A percentile compares a stretch with the other conserved stretches of the same genome.
phyloP scores from a whole-genome alignment of 1,140 invertebrate species.

The Drosophila varians region DNA sequence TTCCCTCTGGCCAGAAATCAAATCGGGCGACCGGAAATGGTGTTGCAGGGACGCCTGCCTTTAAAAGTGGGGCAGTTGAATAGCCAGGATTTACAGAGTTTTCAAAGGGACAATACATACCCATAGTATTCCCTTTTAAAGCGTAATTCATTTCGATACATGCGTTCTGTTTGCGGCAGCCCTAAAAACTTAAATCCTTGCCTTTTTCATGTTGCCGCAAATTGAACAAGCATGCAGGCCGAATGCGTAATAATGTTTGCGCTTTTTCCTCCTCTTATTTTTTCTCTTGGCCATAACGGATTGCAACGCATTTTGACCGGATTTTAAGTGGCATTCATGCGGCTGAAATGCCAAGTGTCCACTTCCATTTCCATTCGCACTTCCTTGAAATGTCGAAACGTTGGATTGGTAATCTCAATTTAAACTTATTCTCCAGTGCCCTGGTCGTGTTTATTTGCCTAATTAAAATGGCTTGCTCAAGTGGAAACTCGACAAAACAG shows the following conservation, averaged over 20 bases:
- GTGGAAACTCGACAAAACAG: constrained; percentile 30
- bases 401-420: constrained; percentile 27
- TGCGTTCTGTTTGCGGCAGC: background rate
- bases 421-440: background rate
- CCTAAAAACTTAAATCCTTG: background rate
- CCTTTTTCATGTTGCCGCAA: constrained; percentile 43
- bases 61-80: background rate
- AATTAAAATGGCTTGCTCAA: constrained; percentile 39
- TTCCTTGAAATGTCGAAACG: constrained; percentile 10
- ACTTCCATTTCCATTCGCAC: constrained; percentile 16
- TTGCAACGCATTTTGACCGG: background rate
- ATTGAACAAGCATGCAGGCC: constrained; percentile 40
- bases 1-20: constrained; percentile 36
- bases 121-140: background rate
- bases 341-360: constrained; percentile 27
- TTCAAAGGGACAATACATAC: too few species aligned
- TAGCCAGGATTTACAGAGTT: too few species aligned
- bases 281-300: background rate
- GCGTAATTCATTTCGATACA: background rate
- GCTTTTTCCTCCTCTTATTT: background rate
- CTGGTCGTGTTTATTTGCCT: constrained; percentile 35
- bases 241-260: constrained; percentile 4
- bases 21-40: constrained; percentile 19
- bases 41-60: background rate
- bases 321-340: constrained; percentile 10